Conservation (phyloP, 1,140 invertebrate genomes). For the Monochamus saltuarius region DNA sequence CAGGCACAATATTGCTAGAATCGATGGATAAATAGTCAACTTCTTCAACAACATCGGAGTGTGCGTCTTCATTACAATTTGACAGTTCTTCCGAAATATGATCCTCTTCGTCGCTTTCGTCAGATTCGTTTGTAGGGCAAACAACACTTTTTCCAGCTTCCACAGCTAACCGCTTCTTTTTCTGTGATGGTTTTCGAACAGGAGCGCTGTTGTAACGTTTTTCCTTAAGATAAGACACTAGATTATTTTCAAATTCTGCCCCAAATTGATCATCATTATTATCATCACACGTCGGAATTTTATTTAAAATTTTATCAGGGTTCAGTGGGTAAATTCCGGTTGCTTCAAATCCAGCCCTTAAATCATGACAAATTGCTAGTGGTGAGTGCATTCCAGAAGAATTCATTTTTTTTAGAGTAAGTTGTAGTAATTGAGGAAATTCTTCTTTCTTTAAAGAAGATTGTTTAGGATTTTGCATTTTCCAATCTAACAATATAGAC, state of each 20-base stretch:
- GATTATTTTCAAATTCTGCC: slow-evolving; percentile 15
- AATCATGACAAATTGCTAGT: slow-evolving; percentile 17
- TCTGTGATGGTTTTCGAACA: slow-evolving; percentile 12
- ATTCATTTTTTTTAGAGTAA: too few relatives aligned
- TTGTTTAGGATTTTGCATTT: slow-evolving; percentile 9
- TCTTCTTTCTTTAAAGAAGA: slow-evolving; percentile 10
- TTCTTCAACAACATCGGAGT: background rate
- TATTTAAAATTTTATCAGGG: slow-evolving; percentile 15
- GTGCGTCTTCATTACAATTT: slow-evolving; percentile 3
- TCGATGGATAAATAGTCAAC: slow-evolving; percentile 14
- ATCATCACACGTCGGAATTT: slow-evolving; percentile 17
- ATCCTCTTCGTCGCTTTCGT: slow-evolving; percentile 14
- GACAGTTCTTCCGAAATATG: background rate
- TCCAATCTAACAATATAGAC: slow-evolving; percentile 11
- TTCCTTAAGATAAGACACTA: background rate
- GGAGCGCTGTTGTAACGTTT: slow-evolving; percentile 18
- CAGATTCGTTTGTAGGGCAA: slow-evolving; percentile 8
- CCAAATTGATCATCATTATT: slow-evolving; percentile 3
- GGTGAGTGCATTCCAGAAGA: too few relatives aligned
- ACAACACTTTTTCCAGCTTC: slow-evolving; percentile 25
- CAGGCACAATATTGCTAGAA: slow-evolving; percentile 11
- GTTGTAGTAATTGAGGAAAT: slow-evolving; percentile 21
- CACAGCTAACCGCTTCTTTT: slow-evolving; percentile 21
- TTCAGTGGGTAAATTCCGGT: slow-evolving; percentile 18
- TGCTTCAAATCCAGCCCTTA: slow-evolving; percentile 23